Conservation (phyloP, 2,797 vertebrate species). For the Vireo griseus region DNA sequence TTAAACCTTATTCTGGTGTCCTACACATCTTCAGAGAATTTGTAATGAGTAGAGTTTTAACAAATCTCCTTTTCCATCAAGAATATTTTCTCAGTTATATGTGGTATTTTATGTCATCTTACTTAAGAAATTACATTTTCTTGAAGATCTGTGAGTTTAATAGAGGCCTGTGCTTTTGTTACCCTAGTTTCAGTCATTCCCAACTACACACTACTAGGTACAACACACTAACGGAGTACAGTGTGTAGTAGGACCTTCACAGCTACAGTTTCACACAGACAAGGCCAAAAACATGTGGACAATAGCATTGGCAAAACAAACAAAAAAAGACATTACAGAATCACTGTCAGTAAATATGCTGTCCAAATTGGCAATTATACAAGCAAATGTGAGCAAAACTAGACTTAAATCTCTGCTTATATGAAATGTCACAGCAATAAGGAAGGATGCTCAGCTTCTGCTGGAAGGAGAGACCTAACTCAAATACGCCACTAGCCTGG, state of each 20-base stretch:
- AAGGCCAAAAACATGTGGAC: not conserved
- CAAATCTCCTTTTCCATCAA: not conserved
- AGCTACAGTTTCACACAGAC: not conserved
- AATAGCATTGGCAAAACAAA: not conserved
- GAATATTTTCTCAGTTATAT: not conserved
- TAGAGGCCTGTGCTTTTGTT: not conserved
- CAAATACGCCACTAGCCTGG: not conserved
- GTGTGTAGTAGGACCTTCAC: not conserved
- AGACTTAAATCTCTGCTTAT: not conserved
- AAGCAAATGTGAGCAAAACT: not conserved
- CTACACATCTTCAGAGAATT: not conserved
- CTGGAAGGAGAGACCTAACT: not conserved
- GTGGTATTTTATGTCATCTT: not conserved
- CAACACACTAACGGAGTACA: not conserved
- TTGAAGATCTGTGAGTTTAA: not conserved
- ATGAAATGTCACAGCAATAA: not conserved
- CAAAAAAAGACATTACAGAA: not conserved
- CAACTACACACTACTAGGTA: not conserved
- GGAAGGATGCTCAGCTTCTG: not conserved
- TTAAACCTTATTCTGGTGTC: slow-evolving; percentile 1
- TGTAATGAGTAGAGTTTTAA: not conserved
- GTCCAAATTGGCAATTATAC: not conserved
- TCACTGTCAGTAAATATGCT: not conserved
- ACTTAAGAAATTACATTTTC: not conserved
- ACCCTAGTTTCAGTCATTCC: not conserved